Evolutionary conservation across 2,797 vertebrate species (phyloP), one percentile per base, ranked within the genome.

Genomic region (Anguilla anguilla): DNA sequence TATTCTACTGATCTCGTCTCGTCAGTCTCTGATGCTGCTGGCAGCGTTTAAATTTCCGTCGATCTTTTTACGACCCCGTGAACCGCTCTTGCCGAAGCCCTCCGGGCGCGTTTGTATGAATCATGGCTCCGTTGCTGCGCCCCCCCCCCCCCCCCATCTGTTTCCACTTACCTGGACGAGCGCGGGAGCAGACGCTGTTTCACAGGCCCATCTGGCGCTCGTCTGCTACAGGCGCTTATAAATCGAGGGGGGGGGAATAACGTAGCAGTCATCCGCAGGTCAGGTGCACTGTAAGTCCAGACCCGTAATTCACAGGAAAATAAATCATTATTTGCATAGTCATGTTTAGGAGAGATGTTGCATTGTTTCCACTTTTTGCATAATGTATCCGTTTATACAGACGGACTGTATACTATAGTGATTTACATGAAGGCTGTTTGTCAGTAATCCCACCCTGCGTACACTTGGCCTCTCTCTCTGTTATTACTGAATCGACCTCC

Each of bases 171-270:
- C 46, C 19, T 25, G 46, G 43, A 13, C 46, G 39, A 1, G 79
- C 19, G 6, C 31, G 82, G n/a, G 64, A 11, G 25, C 7, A 15
- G 11, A 35, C 11, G 5, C n/a, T 9, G 82, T 84, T 15, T 31
- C n/a, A 84, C 51, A 17, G 5, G 64, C 79, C 22, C 86, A 87
- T 87, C 86, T 87, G 86, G 15, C 22, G 11, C 35, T 46, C 25
- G 46, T 83, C 25, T 49, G 86, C 22, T 39, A 39, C 79, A 35
- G 79, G 61, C 15, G 59, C 35, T 9, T 13, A 53, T 83, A 87
- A 87, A 83, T 59, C 82, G 53, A 55, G 53, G 61, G 81, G 86
- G 77, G 31, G 77, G 39, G 43, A 72, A 19, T 61, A n/a, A n/a
- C 17, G 28, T 81, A 81, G 28, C 77, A 25, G 77, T 81, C 77